phyloP scores from a whole-genome alignment of 92 coral and sea anemone species.

The Heliopora coerulea region DNA sequence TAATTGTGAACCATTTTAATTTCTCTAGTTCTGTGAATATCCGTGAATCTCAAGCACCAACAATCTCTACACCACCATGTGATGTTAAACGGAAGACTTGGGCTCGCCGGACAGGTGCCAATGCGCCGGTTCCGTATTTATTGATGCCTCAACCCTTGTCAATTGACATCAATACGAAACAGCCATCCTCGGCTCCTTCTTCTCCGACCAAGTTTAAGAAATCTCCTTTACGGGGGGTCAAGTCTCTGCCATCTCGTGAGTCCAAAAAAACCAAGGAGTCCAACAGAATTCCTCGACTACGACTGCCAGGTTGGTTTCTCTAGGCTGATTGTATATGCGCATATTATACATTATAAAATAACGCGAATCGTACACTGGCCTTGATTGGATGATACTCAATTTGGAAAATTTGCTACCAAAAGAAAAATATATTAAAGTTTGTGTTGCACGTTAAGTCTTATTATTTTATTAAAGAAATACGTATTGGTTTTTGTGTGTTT shows the following conservation, averaged over 20 bases:
- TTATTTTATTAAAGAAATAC: too few relatives aligned
- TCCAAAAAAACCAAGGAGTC: not conserved
- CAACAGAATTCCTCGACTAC: conserved; percentile 19
- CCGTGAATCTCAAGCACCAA: conserved; percentile 22
- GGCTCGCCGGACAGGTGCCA: conserved; percentile 27
- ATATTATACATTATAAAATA: too few relatives aligned
- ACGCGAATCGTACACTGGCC: too few relatives aligned
- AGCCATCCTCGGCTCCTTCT: conserved; percentile 33
- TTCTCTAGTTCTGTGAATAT: not conserved
- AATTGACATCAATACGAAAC: conserved; percentile 5
- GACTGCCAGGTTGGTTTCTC: conserved; percentile 28
- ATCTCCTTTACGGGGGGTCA: conserved; percentile 36
- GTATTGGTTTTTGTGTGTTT: too few relatives aligned
- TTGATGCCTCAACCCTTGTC: conserved; percentile 34
- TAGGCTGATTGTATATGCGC: too few relatives aligned
- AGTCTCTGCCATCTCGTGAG: conserved; percentile 18
- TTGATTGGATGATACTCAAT: too few relatives aligned
- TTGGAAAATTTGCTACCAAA: too few relatives aligned
- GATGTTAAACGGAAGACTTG: conserved; percentile 1
- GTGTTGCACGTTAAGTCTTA: too few relatives aligned
- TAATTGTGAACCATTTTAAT: too few relatives aligned
- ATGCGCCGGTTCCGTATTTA: conserved; percentile 39
- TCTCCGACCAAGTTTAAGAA: conserved; percentile 32
- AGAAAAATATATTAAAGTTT: too few relatives aligned
- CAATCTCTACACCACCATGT: conserved; percentile 17